These are phyloP conservation scores for Hoplodrina blanda DNA, from an alignment of 2,888 invertebrate species.

Conservation along the genomic window DNA sequence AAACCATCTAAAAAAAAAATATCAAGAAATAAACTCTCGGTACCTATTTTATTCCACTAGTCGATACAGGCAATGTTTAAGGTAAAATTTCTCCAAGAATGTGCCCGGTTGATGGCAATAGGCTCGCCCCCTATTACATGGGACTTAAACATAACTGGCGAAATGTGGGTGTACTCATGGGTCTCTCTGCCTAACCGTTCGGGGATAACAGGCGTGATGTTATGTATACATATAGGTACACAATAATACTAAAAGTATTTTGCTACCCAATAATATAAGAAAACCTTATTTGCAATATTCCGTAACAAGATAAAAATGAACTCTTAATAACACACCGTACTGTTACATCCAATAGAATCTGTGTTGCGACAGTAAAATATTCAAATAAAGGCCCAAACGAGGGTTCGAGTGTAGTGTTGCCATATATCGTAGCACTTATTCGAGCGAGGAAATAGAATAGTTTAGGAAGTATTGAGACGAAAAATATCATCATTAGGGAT, in stretches of 20 bases:
- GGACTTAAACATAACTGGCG: no score
- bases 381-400: slow-evolving; percentile 48
- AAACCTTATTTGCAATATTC: slow-evolving; percentile 27
- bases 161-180: no score
- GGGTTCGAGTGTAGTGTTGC: slow-evolving; percentile 22
- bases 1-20: no score
- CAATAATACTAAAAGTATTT: slow-evolving; percentile 3
- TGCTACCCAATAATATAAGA: slow-evolving; percentile 7
- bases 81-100: no score
- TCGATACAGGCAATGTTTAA: no score
- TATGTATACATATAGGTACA: neutral
- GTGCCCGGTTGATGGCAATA: no score
- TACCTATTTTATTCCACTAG: no score
- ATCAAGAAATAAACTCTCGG: no score
- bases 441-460: slow-evolving; percentile 16
- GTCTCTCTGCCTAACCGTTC: no score
- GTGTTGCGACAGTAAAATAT: slow-evolving; percentile 52
- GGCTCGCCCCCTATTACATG: no score
- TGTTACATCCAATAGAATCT: slow-evolving; percentile 24
- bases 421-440: slow-evolving; percentile 34
- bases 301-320: slow-evolving; percentile 35
- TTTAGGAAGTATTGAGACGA: neutral
- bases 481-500: neutral
- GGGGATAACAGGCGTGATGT: no score
- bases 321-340: slow-evolving; percentile 27